A percentile compares a stretch with the other conserved stretches of the same genome.
These are phyloP conservation scores for Corythucha ciliata DNA, from an alignment of 2,888 invertebrate species.

Conservation along the genomic window DNA sequence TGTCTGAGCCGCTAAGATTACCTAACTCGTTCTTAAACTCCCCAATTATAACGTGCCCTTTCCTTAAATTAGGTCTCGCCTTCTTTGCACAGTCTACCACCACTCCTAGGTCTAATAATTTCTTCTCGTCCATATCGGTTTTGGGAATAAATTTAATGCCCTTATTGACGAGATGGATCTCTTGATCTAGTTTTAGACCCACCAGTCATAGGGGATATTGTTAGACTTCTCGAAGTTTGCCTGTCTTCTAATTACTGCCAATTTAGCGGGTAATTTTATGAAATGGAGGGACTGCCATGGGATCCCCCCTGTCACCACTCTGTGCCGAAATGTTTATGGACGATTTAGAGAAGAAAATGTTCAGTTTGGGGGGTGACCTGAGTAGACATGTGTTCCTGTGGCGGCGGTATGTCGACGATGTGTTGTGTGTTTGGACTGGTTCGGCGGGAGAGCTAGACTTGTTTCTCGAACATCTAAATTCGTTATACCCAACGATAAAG, in stretches of 20 bases:
- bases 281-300: background rate
- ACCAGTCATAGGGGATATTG: background rate
- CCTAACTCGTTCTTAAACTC: no score
- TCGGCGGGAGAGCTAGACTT: background rate
- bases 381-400: background rate
- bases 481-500: background rate
- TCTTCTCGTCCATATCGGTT: no score
- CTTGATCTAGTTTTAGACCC: no score
- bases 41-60: no score
- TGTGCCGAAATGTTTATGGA: constrained; percentile 1
- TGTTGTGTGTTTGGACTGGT: background rate
- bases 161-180: no score
- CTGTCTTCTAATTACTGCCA: background rate
- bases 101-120: no score
- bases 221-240: background rate
- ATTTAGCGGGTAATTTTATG: background rate
- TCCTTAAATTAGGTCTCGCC: no score
- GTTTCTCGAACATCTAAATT: background rate
- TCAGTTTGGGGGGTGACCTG: background rate
- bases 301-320: background rate
- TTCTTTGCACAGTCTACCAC: no score
- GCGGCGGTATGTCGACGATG: background rate
- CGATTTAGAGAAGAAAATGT: background rate
- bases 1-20: no score
- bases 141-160: no score